Evolutionary conservation across 2,113 vertebrate species (phyloP).

Genomic region (Grallaria varia): DNA sequence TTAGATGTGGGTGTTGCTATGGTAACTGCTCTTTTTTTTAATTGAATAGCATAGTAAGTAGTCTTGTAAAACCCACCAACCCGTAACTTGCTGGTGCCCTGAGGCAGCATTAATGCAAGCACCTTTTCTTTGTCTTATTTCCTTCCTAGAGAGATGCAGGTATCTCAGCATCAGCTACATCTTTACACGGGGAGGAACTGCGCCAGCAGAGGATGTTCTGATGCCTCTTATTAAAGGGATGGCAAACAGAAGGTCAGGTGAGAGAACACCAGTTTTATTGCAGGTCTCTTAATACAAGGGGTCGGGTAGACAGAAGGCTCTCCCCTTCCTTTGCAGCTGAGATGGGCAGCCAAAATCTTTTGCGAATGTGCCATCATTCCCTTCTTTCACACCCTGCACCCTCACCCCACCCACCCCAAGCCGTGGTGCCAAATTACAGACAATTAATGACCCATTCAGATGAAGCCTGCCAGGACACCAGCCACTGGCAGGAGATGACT

Average conservation of each 20-base stretch:
- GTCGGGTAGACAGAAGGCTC: neutral
- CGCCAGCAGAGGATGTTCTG: neutral
- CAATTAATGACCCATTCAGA: neutral
- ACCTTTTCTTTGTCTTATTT: constrained; percentile 73
- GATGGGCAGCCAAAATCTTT: neutral
- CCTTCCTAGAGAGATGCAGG: constrained; percentile 36
- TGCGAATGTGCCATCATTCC: neutral
- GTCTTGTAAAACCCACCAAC: constrained; percentile 81
- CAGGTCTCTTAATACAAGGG: neutral
- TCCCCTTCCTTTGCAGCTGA: neutral
- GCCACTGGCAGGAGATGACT: neutral
- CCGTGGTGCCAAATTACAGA: neutral
- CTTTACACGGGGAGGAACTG: constrained; percentile 1
- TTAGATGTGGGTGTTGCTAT: constrained; percentile 78
- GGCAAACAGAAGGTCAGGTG: neutral
- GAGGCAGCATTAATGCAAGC: constrained; percentile 74
- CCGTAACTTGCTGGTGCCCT: constrained; percentile 72
- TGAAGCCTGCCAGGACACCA: neutral
- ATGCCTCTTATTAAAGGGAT: neutral
- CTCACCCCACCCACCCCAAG: neutral
- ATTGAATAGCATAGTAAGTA: constrained; percentile 79
- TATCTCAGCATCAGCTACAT: constrained; percentile 17
- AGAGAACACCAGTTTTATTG: neutral
- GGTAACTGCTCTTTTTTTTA: constrained; percentile 75
- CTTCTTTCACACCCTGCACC: neutral